phyloP scores from a whole-genome alignment of 2,888 invertebrate species.

The Dorcus hopei region DNA sequence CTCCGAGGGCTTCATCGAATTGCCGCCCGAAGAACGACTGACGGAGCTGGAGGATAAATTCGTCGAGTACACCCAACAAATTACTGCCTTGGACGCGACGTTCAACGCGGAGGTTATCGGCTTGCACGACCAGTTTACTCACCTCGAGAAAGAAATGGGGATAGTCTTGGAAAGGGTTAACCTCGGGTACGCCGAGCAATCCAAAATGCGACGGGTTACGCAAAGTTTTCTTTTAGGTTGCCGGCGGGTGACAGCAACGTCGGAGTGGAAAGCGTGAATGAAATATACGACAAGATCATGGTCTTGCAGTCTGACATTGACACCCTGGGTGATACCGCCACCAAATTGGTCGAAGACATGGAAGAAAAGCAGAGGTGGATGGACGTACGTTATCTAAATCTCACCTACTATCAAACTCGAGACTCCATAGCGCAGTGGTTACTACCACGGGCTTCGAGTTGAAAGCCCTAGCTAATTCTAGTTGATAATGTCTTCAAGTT shows the following conservation, averaged over 20 bases:
- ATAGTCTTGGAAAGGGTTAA: slow-evolving; percentile 37
- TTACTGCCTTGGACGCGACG: slow-evolving; percentile 39
- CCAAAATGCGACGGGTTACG: background rate
- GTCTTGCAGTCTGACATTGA: slow-evolving; percentile 49
- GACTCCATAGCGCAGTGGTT: too few species aligned
- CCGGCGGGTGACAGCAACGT: slow-evolving; percentile 31
- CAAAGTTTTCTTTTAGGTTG: slow-evolving; percentile 21
- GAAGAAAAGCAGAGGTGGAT: slow-evolving; percentile 55
- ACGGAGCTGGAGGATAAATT: slow-evolving; percentile 29
- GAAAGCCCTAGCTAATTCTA: too few species aligned
- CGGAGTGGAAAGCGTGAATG: slow-evolving; percentile 34
- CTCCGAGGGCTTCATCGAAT: background rate
- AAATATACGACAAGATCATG: slow-evolving; percentile 45
- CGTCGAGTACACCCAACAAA: slow-evolving; percentile 35
- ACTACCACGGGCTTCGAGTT: too few species aligned
- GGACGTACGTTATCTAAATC: slow-evolving; percentile 46
- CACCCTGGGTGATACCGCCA: slow-evolving; percentile 41
- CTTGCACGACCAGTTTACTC: slow-evolving; percentile 53
- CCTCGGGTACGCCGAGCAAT: slow-evolving; percentile 19
- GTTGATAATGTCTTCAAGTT: too few species aligned
- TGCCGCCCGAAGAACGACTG: slow-evolving; percentile 3
- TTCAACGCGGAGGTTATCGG: slow-evolving; percentile 49
- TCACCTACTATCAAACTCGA: too few species aligned
- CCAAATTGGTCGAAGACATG: slow-evolving; percentile 55
- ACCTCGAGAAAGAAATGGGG: slow-evolving; percentile 48